Evolutionary conservation across 2,113 vertebrate genomes (phyloP).

Genomic region (Oxygymnocypris stewartii): DNA sequence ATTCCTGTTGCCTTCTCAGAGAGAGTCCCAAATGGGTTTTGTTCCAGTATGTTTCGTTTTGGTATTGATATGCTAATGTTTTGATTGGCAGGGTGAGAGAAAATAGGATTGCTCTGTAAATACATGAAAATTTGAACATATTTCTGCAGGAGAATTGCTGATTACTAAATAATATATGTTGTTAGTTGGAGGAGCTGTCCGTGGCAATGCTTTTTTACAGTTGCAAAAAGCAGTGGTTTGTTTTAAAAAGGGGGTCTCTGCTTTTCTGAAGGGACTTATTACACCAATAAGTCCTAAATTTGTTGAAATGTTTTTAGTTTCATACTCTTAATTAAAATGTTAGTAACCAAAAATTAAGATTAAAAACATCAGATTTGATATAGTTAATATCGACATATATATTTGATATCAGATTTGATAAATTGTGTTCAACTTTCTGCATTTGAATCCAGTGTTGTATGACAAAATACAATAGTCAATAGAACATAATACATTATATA

Average conservation of each 20-base stretch:
- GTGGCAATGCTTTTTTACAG: not conserved
- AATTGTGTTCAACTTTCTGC: too few species aligned
- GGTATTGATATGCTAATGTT: slow-evolving; percentile 49
- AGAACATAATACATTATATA: too few species aligned
- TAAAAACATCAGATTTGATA: too few species aligned
- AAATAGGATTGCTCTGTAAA: slow-evolving; percentile 45
- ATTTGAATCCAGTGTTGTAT: too few species aligned
- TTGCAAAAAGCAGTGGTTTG: not conserved
- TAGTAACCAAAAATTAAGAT: not conserved
- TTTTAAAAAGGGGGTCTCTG: not conserved
- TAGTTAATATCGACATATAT: too few species aligned
- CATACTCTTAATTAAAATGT: not conserved
- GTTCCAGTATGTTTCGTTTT: slow-evolving; percentile 48
- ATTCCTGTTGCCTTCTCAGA: slow-evolving; percentile 51
- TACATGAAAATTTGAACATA: slow-evolving; percentile 52
- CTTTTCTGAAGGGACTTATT: not conserved
- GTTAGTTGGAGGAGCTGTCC: not conserved
- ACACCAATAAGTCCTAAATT: not conserved
- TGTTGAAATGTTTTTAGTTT: not conserved
- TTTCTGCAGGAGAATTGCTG: slow-evolving; percentile 38
- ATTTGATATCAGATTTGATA: too few species aligned
- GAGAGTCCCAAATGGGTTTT: slow-evolving; percentile 50
- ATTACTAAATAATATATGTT: slow-evolving; percentile 17
- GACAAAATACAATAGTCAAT: too few species aligned
- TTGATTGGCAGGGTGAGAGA: slow-evolving; percentile 44